Conservation (phyloP, 2,888 invertebrate genomes). For the Platycheirus rosarum region DNA sequence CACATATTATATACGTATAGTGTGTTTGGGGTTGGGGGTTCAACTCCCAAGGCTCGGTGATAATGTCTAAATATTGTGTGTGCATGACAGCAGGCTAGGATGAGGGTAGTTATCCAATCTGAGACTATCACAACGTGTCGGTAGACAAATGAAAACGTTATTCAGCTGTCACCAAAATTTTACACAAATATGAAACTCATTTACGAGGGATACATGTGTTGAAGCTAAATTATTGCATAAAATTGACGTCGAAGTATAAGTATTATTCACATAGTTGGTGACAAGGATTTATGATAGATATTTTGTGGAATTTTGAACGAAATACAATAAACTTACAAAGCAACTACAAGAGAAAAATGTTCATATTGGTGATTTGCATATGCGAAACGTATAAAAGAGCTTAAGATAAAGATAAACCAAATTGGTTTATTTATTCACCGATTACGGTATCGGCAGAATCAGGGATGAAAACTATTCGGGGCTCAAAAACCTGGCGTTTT, state of each 20-base stretch:
- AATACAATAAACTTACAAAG: no score
- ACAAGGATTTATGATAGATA: neutral
- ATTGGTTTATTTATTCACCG: no score
- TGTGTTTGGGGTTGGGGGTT: constrained; percentile 23
- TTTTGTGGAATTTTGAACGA: no score
- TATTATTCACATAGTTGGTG: neutral
- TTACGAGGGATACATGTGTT: constrained; percentile 74
- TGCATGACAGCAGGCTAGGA: constrained; percentile 12
- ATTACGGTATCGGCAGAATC: no score
- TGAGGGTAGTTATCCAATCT: constrained; percentile 10
- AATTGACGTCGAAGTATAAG: constrained; percentile 15
- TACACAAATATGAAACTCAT: constrained; percentile 67
- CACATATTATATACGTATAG: constrained; percentile 23
- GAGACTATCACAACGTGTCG: constrained; percentile 13
- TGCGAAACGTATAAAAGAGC: no score
- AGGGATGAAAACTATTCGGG: no score
- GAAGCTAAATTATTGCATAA: constrained; percentile 49
- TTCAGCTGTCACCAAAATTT: constrained; percentile 72
- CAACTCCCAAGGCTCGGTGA: constrained; percentile 43
- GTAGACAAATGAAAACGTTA: constrained; percentile 62
- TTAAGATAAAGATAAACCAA: no score
- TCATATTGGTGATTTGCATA: no score
- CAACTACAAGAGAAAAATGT: no score
- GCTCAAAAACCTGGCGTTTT: no score
- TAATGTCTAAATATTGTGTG: constrained; percentile 71